Conservation (phyloP, 2,113 vertebrate genomes). For the Alligator mississippiensis region DNA sequence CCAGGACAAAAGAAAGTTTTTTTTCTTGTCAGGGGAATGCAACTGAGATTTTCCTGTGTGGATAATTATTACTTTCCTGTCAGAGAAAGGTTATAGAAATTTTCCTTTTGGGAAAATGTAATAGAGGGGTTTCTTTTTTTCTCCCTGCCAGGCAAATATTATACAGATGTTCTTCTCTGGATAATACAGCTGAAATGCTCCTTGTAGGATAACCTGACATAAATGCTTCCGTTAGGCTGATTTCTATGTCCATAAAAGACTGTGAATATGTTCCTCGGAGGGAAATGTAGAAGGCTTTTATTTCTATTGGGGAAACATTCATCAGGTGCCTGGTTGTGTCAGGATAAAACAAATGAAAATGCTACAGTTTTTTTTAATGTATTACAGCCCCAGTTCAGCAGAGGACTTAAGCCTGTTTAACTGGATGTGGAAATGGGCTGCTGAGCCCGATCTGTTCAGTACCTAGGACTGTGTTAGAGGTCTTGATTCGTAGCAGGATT, state of each 20-base stretch:
- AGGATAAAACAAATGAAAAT: neutral
- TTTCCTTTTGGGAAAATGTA: constrained; percentile 68
- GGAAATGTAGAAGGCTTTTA: constrained; percentile 25
- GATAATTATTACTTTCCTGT: constrained; percentile 73
- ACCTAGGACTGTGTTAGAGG: neutral
- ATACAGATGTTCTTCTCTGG: constrained; percentile 64
- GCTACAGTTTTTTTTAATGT: neutral
- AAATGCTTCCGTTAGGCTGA: constrained; percentile 42
- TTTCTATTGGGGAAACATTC: constrained; percentile 32
- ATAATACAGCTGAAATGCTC: constrained; percentile 50
- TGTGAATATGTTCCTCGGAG: constrained; percentile 27
- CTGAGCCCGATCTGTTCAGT: neutral
- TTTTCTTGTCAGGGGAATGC: constrained; percentile 60
- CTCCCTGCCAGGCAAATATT: constrained; percentile 57
- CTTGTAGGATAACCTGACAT: constrained; percentile 63
- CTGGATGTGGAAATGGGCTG: neutral
- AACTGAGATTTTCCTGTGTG: constrained; percentile 58
- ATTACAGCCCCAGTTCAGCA: neutral
- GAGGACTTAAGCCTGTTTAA: neutral
- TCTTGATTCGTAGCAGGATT: neutral
- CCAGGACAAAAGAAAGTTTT: constrained; percentile 23
- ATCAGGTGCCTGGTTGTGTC: neutral
- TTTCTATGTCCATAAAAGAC: constrained; percentile 46
- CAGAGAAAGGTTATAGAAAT: constrained; percentile 70
- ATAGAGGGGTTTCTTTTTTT: constrained; percentile 35